Percentiles rank a stretch among this genome's conserved stretches.
Conservation (phyloP, 1,140 invertebrate genomes). For the Ephestia elutella region DNA sequence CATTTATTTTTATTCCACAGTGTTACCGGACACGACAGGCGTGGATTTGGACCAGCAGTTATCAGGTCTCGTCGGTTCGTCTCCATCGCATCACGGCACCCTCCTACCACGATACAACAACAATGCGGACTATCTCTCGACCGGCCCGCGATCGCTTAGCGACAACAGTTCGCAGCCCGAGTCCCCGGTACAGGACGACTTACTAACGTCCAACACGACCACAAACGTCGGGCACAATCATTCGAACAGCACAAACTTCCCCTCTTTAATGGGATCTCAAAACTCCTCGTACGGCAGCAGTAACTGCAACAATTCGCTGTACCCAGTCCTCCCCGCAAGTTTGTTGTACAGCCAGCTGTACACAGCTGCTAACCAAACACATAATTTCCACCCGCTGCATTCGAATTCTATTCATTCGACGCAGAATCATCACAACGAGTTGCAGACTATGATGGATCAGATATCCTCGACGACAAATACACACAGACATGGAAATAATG, state of each 20-base stretch:
- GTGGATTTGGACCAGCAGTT: slow-evolving; percentile 86
- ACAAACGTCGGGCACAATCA: slow-evolving; percentile 78
- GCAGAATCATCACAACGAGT: slow-evolving; percentile 79
- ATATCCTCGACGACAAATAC: slow-evolving; percentile 77
- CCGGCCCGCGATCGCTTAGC: slow-evolving; percentile 81
- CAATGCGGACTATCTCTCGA: slow-evolving; percentile 66
- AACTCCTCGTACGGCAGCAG: slow-evolving; percentile 70
- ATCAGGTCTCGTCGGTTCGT: slow-evolving; percentile 79
- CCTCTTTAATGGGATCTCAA: slow-evolving; percentile 73
- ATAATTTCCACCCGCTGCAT: slow-evolving; percentile 81
- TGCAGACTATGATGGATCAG: slow-evolving; percentile 83
- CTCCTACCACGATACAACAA: slow-evolving; percentile 77
- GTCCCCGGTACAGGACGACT: slow-evolving; percentile 86
- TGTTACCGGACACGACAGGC: slow-evolving; percentile 83
- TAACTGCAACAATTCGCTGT: slow-evolving; percentile 80
- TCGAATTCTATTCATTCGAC: slow-evolving; percentile 77
- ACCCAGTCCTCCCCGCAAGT: slow-evolving; percentile 84
- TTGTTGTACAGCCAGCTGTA: slow-evolving; percentile 89
- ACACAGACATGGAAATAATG: slow-evolving; percentile 74
- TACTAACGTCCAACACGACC: slow-evolving; percentile 76
- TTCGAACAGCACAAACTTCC: slow-evolving; percentile 78
- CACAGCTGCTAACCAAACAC: slow-evolving; percentile 83
- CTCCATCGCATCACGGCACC: slow-evolving; percentile 71
- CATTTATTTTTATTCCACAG: slow-evolving; percentile 62
- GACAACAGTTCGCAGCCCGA: slow-evolving; percentile 88